A percentile compares a stretch with the other conserved stretches of the same genome.
These are phyloP conservation scores for Neomicropteryx cornuta DNA, from an alignment of 1,140 invertebrate genomes.

Conservation along the genomic window DNA sequence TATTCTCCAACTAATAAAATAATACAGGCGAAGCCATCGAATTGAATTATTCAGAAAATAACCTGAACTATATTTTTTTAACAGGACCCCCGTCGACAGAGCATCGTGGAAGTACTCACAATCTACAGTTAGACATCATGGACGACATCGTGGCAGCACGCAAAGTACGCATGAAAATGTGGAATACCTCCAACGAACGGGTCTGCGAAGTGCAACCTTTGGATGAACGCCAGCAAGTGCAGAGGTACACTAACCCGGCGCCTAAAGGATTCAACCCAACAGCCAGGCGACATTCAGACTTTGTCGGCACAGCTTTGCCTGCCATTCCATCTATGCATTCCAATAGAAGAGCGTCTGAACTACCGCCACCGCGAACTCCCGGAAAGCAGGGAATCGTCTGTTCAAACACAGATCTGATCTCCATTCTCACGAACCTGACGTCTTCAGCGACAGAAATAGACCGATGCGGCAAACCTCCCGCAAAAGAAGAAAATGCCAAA, in stretches of 20 bases:
- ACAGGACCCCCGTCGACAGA: constrained; percentile 55
- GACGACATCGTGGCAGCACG: constrained; percentile 72
- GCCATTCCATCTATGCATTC: constrained; percentile 38
- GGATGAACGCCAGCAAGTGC: constrained; percentile 43
- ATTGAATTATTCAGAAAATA: not conserved
- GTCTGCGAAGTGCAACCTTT: constrained; percentile 69
- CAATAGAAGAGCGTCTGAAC: constrained; percentile 57
- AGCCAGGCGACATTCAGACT: constrained; percentile 62
- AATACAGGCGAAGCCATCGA: not conserved
- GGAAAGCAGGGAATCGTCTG: constrained; percentile 54
- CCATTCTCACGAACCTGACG: constrained; percentile 66
- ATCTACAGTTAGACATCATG: constrained; percentile 76
- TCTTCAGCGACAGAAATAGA: constrained; percentile 71
- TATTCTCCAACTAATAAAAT: too few relatives aligned
- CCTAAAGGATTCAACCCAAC: constrained; percentile 43
- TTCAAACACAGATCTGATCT: constrained; percentile 67
- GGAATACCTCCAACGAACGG: constrained; percentile 67
- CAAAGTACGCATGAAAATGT: constrained; percentile 71
- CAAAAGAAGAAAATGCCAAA: constrained; percentile 17
- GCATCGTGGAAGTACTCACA: constrained; percentile 64
- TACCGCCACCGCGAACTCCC: constrained; percentile 38
- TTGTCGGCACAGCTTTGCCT: constrained; percentile 43
- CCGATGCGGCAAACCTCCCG: constrained; percentile 37
- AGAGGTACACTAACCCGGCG: constrained; percentile 39
- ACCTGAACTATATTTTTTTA: constrained; percentile 6